Evolutionary conservation across 2,797 vertebrate species (phyloP), one percentile per base, ranked within the genome.

Genomic region (Typhlichthys subterraneus): DNA sequence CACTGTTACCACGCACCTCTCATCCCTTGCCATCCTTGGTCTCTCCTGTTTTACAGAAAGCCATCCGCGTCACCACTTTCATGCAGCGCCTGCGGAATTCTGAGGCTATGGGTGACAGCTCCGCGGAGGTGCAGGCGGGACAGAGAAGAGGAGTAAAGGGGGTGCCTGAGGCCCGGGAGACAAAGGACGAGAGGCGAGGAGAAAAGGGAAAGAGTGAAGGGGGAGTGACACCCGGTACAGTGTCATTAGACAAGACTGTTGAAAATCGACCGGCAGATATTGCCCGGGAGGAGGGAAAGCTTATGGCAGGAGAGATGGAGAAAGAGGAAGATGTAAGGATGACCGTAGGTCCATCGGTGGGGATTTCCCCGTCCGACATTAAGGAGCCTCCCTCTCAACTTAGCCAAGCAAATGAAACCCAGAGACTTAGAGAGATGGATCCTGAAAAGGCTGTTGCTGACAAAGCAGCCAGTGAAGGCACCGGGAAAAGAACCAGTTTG

Each of bases 1-100:
- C 38, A 14, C 57, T 11, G 17, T 59, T 17, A 1, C 29, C 19
- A n/a, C 19, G 2, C 38, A 5, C 2, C 8, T 45, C 17, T 23
- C 29, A 19, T 38, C 53, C 14, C 10, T 23, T 12, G 59, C 58
- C 12, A 49, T 1, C 53, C n/a, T 42, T 53, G 11, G 23, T 29
- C 13, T 31, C 15, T 48, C 56, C 56, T 65, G 46, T 12, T 14
- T 56, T 83, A 52, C 91, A 95, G 94, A 95, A 95, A 94, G 94
- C 94, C 0, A 95, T 95, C 59, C 92, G 94, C 14, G 93, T 95
- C 54, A 95, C 94, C 46, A 95, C 94, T 13, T 95, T 95, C 83
- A 95, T 95, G 94, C 94, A 95, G 66, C 90, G 94, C 13, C 87
- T 95, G 75, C 91, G 93, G 70, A 93, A 94, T 56, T 82, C 93